Conservation (phyloP, 2,888 invertebrate species). For the Hirudinaria manillensis region DNA sequence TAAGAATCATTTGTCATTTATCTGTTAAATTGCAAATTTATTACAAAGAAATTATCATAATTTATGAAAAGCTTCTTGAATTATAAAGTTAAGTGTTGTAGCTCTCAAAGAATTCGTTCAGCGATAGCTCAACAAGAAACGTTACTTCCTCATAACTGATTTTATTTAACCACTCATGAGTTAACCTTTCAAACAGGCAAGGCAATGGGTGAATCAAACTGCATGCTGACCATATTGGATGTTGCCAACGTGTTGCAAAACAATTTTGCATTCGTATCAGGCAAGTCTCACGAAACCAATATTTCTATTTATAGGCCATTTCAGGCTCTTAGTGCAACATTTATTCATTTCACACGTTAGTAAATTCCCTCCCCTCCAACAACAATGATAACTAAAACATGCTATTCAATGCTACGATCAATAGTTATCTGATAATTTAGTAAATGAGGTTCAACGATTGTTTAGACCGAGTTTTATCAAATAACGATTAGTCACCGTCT, state of each 20-base stretch:
- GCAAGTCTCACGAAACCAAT: constrained; percentile 48
- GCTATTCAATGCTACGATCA: too few relatives aligned
- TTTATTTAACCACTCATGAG: too few relatives aligned
- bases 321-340: too few relatives aligned
- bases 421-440: too few relatives aligned
- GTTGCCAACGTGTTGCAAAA: constrained; percentile 80
- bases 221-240: constrained; percentile 66
- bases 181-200: constrained; percentile 45
- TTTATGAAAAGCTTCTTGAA: not conserved
- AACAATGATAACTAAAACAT: too few relatives aligned
- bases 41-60: not conserved
- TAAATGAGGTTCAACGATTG: too few relatives aligned
- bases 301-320: constrained; percentile 13
- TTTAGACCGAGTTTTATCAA: too few relatives aligned
- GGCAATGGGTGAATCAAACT: constrained; percentile 54
- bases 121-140: too few relatives aligned
- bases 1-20: not conserved
- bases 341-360: too few relatives aligned
- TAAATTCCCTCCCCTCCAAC: too few relatives aligned
- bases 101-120: not conserved
- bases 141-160: too few relatives aligned
- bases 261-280: constrained; percentile 82
- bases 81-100: not conserved
- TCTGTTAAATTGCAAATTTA: not conserved
- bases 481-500: not conserved